Conservation (phyloP, 2,797 vertebrate genomes). For the Schizopygopsis pylzovi region DNA sequence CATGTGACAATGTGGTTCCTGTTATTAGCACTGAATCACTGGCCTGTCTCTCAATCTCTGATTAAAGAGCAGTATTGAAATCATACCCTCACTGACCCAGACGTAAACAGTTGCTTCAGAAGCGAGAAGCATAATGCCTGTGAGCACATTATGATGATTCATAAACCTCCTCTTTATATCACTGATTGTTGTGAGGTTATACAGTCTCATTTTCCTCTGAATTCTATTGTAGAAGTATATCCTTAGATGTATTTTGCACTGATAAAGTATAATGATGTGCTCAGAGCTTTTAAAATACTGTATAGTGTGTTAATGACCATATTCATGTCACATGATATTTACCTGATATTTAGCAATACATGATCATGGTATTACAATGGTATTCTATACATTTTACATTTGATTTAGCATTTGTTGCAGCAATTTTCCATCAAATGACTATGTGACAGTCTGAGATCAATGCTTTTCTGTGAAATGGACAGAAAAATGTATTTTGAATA, state of each 20-base stretch:
- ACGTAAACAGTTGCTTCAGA: slow-evolving; percentile 21
- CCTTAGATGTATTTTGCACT: neutral
- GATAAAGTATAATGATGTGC: neutral
- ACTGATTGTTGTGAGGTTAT: slow-evolving; percentile 42
- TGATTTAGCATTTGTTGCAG: neutral
- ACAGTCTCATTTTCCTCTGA: neutral
- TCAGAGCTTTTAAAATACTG: neutral
- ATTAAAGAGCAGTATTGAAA: slow-evolving; percentile 42
- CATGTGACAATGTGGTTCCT: slow-evolving; percentile 11
- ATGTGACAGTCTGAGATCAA: slow-evolving; percentile 1
- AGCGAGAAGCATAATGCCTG: neutral
- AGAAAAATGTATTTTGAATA: neutral
- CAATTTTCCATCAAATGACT: neutral
- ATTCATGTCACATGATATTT: neutral
- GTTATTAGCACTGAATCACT: slow-evolving; percentile 44
- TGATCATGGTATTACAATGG: neutral
- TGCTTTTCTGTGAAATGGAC: neutral
- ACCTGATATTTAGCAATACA: neutral
- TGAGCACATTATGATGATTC: slow-evolving; percentile 34
- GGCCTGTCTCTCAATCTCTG: slow-evolving; percentile 21
- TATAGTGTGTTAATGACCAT: neutral
- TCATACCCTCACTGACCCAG: slow-evolving; percentile 19
- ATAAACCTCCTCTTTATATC: slow-evolving; percentile 28
- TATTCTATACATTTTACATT: neutral
- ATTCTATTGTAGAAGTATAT: neutral